Base-by-base conservation (phyloP, 2,113 vertebrate species). In the Actenoides hombroni region DNA sequence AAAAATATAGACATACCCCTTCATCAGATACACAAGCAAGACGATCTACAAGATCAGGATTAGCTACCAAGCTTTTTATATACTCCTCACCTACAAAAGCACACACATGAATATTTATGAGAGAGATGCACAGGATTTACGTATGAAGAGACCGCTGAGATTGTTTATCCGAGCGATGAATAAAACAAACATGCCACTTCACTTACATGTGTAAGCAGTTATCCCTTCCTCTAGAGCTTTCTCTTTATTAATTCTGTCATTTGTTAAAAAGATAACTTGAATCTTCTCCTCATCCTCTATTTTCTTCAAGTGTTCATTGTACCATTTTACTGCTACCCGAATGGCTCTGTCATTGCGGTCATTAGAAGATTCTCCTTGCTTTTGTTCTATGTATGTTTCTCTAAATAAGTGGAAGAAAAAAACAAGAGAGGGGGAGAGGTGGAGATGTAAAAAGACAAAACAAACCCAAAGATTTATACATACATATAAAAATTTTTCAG, bases 311-410 rank as follows among this genome's bases (percentile, higher is more conserved):
- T 99, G 99, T 26, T 99, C 98, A 39, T 95, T 98, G 95, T 99
- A 99, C 99, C 99, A 99, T 80, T 98, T 98, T 29, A 98, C 98
- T 20, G 99, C 98, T 53, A 99, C 98, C 19, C 99, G 98, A 94
- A 99, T 99, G 24, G 99, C 99, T 94, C 99, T 98, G 92, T 99
- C 99, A 25, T 99, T 99, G 11, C 99, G 98, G 95, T 99, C 99
- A 46, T 99, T 99, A 39, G 99, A 97, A 83, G 96, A 99, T 97
- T 99, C 99, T 64, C 99, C 99, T 53, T 98, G 98, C 56, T 98
- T 95, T 61, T 99, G 99, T 54, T 99, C 98, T 86, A 99, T 91
- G 10, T 99, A 99, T 0, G 99, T 99, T 83, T 99, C 99, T 95
- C 99, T 99, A 96, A 60, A 92, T 13, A 68, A 40, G 79, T 78